Evolutionary conservation across 2,888 invertebrate species (phyloP), one percentile per base, ranked within the genome.

Genomic region (Gerris lacustris): DNA sequence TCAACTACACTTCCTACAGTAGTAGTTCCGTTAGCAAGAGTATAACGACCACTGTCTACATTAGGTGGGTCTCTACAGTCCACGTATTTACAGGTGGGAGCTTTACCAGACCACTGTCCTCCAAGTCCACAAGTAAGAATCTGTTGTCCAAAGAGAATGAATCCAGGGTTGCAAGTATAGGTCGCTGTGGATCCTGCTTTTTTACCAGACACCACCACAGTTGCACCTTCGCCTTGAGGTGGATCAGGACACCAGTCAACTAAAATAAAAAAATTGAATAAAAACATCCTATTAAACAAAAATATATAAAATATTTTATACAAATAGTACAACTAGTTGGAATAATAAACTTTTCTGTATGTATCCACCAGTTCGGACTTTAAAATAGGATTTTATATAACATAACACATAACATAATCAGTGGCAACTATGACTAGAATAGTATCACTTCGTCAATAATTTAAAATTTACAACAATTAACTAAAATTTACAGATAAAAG

Each of bases 201-300:
- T 75, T 87, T 88, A 2, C 93, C 92, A 0, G 85, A 86, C 6
- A 86, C 85, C 0, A 83, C 80, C 0, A 93, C 89, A 0, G 86
- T 81, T 2, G 92, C 92, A 0, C 94, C 94, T 6, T 87, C 83
- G 2, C 93, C 88, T 47, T 85, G 83, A 0, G 89, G 89, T 0
- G 94, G 92, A 74, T 91, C 90, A 0, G 92, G 90, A 79, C 94
- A 94, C 93, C 94, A 89, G 81, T 92, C 88, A 78, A 90, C 80
- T 83, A 75, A 11, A 73, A 72, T 44, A 70, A 71, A 69, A 66
- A 63, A n/a, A 11, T 47, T 45, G 55, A 68, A 62, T 11, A 44
- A 44, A 47, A 11, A 47, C 11, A 47, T 6, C 47, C 47, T 7
- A 11, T 47, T 7, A 7, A 47, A 47, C 11, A 47, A 55, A 2